Conservation (phyloP, 2,888 invertebrate species). For the Sesamia inferens region DNA sequence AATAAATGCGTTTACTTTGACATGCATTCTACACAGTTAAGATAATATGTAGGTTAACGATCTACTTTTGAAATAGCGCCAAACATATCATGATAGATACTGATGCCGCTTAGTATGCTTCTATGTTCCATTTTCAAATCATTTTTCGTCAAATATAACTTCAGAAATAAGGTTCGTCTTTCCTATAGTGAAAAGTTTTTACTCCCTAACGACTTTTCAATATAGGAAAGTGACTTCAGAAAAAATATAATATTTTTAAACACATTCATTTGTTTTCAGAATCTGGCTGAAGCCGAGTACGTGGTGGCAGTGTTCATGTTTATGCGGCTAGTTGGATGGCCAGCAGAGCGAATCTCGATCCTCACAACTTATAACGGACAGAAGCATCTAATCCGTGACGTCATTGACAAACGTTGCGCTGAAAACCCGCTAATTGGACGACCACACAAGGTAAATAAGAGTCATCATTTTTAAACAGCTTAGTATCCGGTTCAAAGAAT, state of each 20-base stretch:
- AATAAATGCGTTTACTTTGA: not conserved
- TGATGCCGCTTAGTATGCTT: too few relatives aligned
- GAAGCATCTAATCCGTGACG: constrained; percentile 98
- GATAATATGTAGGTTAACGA: not conserved
- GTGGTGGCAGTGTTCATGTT: constrained; percentile 99
- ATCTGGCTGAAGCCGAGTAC: constrained; percentile 97
- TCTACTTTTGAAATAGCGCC: not conserved
- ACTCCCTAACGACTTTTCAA: too few relatives aligned
- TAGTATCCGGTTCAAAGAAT: not conserved
- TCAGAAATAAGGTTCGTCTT: too few relatives aligned
- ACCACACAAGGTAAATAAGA: constrained; percentile 94
- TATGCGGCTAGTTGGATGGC: constrained; percentile 99
- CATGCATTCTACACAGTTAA: not conserved
- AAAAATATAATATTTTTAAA: not conserved
- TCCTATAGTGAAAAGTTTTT: too few relatives aligned
- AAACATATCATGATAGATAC: not conserved
- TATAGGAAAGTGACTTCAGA: not conserved
- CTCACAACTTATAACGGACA: constrained; percentile 99
- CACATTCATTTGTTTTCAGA: constrained; percentile 83
- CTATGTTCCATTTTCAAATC: not conserved
- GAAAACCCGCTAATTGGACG: constrained; percentile 98
- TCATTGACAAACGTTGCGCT: constrained; percentile 97
- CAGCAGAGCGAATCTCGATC: constrained; percentile 98
- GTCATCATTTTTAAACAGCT: not conserved
- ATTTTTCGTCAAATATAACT: not conserved